Evolutionary conservation across 2,797 vertebrate genomes (phyloP).

Genomic region (Eurystomus glaucurus): DNA sequence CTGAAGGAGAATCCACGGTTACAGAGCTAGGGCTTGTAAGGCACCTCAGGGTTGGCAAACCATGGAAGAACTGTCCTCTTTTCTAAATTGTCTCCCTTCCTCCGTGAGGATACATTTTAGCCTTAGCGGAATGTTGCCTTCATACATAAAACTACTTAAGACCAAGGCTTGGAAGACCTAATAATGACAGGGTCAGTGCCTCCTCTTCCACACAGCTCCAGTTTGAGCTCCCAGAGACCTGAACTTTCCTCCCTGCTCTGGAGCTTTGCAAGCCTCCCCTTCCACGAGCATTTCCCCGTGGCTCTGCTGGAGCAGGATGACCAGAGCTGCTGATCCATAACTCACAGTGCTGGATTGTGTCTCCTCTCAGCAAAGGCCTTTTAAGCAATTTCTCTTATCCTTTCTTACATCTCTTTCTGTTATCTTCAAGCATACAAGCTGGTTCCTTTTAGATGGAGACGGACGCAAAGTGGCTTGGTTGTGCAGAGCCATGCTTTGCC

Average conservation of each 20-base stretch:
- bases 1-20: background rate
- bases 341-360: background rate
- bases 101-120: background rate
- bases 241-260: background rate
- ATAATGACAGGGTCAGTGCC: background rate
- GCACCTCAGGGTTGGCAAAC: background rate
- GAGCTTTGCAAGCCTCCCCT: background rate
- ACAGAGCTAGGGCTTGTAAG: background rate
- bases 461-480: rapidly evolving
- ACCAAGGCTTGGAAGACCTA: background rate
- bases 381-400: background rate
- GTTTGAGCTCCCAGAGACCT: background rate
- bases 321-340: background rate
- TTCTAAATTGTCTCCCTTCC: background rate
- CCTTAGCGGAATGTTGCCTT: background rate
- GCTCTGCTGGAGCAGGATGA: background rate
- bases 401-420: background rate
- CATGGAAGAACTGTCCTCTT: background rate
- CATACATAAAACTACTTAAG: background rate
- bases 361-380: background rate
- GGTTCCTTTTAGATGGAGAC: background rate
- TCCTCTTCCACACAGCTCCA: background rate
- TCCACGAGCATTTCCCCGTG: rapidly evolving
- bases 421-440: background rate
- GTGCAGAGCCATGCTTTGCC: background rate